These are phyloP conservation scores for Gymnocephalus cernua DNA, from an alignment of 2,113 vertebrate genomes.

Conservation along the genomic window DNA sequence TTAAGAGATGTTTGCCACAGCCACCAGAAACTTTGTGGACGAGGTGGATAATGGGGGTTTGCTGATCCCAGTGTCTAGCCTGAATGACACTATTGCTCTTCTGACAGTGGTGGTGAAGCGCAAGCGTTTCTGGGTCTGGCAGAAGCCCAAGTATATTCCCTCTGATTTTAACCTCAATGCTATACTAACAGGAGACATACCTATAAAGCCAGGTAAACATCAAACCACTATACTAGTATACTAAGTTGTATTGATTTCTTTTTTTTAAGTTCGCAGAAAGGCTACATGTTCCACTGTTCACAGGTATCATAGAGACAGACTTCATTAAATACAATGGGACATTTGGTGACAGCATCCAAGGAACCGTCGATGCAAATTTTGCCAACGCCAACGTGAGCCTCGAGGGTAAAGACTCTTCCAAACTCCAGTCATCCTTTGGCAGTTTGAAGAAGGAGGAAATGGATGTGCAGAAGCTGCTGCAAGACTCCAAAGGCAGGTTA, in stretches of 20 bases:
- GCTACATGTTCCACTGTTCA: conserved; percentile 35
- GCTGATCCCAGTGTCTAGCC: conserved; percentile 88
- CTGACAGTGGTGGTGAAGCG: conserved; percentile 90
- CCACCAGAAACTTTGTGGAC: conserved; percentile 91
- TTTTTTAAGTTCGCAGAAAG: background rate
- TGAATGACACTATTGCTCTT: conserved; percentile 88
- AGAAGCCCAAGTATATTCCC: conserved; percentile 90
- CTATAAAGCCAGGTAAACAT: conserved; percentile 88
- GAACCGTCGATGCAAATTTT: conserved; percentile 77
- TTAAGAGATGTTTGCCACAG: conserved; percentile 91
- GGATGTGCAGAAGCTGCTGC: conserved; percentile 89
- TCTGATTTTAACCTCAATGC: conserved; percentile 89
- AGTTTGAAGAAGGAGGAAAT: conserved; percentile 92
- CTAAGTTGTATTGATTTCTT: background rate
- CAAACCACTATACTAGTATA: too few relatives aligned
- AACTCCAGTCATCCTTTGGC: conserved; percentile 91
- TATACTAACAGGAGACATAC: conserved; percentile 85
- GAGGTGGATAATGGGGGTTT: conserved; percentile 88
- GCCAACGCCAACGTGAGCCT: conserved; percentile 78
- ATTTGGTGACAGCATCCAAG: conserved; percentile 83
- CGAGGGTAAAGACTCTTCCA: conserved; percentile 81
- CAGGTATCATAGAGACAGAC: conserved; percentile 88
- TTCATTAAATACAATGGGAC: conserved; percentile 90
- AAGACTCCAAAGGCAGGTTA: conserved; percentile 85
- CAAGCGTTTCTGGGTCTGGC: conserved; percentile 91